These are phyloP conservation scores for Haliclona indistincta DNA, from an alignment of 37 sponge, comb jelly and placozoan species.

Conservation along the genomic window DNA sequence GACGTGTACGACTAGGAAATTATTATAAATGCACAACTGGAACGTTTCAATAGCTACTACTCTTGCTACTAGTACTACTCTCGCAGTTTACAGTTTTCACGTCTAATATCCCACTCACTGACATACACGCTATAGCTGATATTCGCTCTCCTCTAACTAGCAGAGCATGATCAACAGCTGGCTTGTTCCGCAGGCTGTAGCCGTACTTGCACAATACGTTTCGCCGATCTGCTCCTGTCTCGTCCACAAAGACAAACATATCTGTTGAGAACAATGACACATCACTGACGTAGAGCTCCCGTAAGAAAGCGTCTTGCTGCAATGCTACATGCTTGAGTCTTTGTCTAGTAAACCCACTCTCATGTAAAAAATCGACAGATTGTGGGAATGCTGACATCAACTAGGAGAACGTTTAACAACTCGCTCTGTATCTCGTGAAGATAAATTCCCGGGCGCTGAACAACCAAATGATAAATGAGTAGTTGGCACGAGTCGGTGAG, in stretches of 20 bases:
- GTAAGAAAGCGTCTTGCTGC: constrained; percentile 9
- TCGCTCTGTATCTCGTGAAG: constrained; percentile 23
- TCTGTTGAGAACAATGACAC: constrained; percentile 20
- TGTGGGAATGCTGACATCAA: constrained; percentile 2
- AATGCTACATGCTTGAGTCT: constrained; percentile 12
- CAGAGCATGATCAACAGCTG: neutral
- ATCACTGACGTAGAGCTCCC: constrained; percentile 4
- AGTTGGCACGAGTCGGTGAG: constrained; percentile 20
- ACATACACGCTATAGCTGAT: constrained; percentile 39
- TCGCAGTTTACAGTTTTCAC: too few relatives aligned
- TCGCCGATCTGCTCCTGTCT: constrained; percentile 33
- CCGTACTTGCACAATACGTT: constrained; percentile 23
- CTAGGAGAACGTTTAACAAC: neutral
- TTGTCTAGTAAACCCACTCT: constrained; percentile 31
- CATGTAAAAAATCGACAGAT: constrained; percentile 22
- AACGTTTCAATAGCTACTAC: too few relatives aligned
- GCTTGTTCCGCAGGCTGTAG: constrained; percentile 21
- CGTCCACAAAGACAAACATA: constrained; percentile 39
- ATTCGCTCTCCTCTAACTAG: constrained; percentile 15
- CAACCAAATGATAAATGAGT: constrained; percentile 23
- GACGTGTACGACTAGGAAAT: too few relatives aligned
- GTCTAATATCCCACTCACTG: constrained; percentile 25
- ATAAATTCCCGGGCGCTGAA: constrained; percentile 18
- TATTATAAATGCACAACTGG: too few relatives aligned
- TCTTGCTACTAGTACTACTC: too few relatives aligned